Conservation (phyloP, 2,888 invertebrate species). For the Lasius fuliginosus region DNA sequence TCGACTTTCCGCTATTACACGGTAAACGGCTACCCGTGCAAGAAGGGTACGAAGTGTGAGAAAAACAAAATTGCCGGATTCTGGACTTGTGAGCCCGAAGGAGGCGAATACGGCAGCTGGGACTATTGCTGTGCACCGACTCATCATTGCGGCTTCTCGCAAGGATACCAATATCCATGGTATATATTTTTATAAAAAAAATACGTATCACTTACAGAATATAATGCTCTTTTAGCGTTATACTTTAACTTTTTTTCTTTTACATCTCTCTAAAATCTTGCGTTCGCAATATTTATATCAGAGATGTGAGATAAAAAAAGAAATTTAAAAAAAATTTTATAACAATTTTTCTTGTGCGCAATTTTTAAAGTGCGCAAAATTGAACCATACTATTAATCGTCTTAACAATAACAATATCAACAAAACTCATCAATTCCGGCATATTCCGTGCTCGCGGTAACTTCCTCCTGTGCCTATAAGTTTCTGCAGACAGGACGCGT, state of each 20-base stretch:
- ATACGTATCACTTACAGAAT: too few species aligned
- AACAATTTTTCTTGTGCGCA: too few species aligned
- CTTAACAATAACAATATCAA: neutral
- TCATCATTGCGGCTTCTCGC: slow-evolving; percentile 94
- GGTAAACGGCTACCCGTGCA: slow-evolving; percentile 93
- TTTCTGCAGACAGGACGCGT: too few species aligned
- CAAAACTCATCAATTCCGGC: neutral
- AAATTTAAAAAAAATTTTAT: neutral
- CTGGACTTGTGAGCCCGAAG: slow-evolving; percentile 94
- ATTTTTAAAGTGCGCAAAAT: neutral
- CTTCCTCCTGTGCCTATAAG: neutral
- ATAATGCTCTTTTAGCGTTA: too few species aligned
- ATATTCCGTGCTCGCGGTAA: neutral
- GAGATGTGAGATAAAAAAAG: neutral
- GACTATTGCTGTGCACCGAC: slow-evolving; percentile 95
- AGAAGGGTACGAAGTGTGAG: slow-evolving; percentile 90
- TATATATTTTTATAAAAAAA: slow-evolving; percentile 83
- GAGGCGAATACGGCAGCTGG: slow-evolving; percentile 91
- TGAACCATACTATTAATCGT: neutral
- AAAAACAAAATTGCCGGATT: slow-evolving; percentile 93
- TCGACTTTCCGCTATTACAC: slow-evolving; percentile 92
- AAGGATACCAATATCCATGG: slow-evolving; percentile 94
- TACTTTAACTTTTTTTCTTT: neutral
- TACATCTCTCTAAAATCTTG: neutral
- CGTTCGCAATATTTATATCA: neutral